Evolutionary conservation across 2,888 invertebrate genomes (phyloP), one percentile per base, ranked within the genome.

Genomic region (Folsomia manolachei): DNA sequence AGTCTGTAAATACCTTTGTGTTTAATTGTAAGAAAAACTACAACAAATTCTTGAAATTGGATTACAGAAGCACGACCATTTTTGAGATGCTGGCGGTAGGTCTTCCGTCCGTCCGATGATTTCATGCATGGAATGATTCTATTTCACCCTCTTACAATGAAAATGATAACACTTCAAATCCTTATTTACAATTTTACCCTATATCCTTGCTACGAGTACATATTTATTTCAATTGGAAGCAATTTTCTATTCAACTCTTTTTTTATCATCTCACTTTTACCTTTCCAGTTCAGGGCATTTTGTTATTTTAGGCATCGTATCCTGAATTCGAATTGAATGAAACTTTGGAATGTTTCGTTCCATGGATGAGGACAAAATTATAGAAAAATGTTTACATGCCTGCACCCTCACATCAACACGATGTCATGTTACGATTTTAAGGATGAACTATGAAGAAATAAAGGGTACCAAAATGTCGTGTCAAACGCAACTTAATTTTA

Each of bases 31-130:
- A 56, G 18, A 19, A 21, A 56, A 56, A 56, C 56, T 19, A 56
- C 7, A 56, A 4, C 56, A 56, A 56, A 56, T 56, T 56, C 71
- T 71, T 51, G 25, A 67, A 67, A 71, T 71, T 71, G 67, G 71
- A 71, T 71, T 71, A 67, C 67, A 71, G 67, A 67, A 71, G 71
- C 71, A 71, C 67, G 67, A 71, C 67, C 67, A 67, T 65, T 71
- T 71, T 66, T 67, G 67, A 71, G 67, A 56, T 11, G 60, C 23
- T n/a, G 66, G 71, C 63, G 71, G 71, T 71, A 63, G 71, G 71
- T 71, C 71, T 52, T 11, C 23, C 21, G 1, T 64, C 7, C 7
- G 39, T 9, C 7, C 19, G 56, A 56, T 56, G 56, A 21, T 19
- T n/a, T n/a, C n/a, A n/a, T n/a, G n/a, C n/a, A n/a, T n/a, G n/a